Conservation (phyloP, 2,888 invertebrate species). For the Epistrophella euchroma region DNA sequence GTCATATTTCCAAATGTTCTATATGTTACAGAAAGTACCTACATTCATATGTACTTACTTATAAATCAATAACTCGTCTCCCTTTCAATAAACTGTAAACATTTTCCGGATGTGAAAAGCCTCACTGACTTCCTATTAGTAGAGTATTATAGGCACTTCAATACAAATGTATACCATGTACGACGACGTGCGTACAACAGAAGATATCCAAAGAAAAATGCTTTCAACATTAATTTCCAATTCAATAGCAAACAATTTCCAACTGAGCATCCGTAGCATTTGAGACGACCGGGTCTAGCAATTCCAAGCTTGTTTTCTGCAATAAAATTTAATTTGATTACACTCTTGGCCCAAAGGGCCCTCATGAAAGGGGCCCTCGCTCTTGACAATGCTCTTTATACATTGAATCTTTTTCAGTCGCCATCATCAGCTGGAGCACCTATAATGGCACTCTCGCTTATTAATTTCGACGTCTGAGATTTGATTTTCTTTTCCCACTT, state of each 20-base stretch:
- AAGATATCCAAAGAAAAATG: constrained; percentile 21
- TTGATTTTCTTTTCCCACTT: constrained; percentile 45
- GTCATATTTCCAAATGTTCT: too few species aligned
- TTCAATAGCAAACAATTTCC: constrained; percentile 50
- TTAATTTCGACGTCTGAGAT: constrained; percentile 63
- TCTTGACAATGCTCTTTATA: constrained; percentile 13
- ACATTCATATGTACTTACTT: neutral
- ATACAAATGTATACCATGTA: neutral
- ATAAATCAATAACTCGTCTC: constrained; percentile 40
- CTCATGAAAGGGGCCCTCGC: constrained; percentile 46
- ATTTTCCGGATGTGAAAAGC: constrained; percentile 57
- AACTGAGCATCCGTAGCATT: constrained; percentile 39
- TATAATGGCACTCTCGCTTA: constrained; percentile 51
- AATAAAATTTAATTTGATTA: constrained; percentile 65
- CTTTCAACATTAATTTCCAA: constrained; percentile 45
- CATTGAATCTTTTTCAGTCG: constrained; percentile 21
- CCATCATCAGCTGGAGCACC: constrained; percentile 40
- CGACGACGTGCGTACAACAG: neutral
- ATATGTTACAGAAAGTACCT: too few species aligned
- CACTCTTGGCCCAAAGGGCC: constrained; percentile 54
- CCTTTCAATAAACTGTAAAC: constrained; percentile 31
- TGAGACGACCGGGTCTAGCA: constrained; percentile 14
- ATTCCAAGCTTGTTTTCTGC: constrained; percentile 4
- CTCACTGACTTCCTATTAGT: constrained; percentile 49
- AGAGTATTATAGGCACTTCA: constrained; percentile 32